Conservation (phyloP, 2,113 vertebrate species). For the Seriola quinqueradiata region DNA sequence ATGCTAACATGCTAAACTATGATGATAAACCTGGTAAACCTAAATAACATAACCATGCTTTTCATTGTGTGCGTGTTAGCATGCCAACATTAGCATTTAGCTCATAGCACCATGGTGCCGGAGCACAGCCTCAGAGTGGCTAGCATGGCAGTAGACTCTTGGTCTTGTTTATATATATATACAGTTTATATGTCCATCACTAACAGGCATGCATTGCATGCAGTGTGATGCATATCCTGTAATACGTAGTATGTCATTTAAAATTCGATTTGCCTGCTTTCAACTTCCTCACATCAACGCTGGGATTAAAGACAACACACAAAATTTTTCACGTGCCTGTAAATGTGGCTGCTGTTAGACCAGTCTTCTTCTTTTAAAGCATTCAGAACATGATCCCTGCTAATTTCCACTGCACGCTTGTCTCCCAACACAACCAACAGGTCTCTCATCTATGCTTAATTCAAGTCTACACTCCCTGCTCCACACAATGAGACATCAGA, state of each 20-base stretch:
- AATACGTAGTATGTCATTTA: neutral
- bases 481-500: constrained; percentile 70
- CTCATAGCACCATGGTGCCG: neutral
- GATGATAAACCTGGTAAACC: neutral
- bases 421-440: constrained; percentile 48
- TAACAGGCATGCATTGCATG: neutral
- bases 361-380: neutral
- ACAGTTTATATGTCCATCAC: neutral
- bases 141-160: no score
- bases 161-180: neutral
- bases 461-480: constrained; percentile 50
- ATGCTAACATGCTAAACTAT: neutral
- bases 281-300: neutral
- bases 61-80: neutral
- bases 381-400: neutral
- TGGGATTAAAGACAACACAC: neutral
- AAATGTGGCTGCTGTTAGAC: neutral
- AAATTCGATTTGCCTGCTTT: neutral
- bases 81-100: neutral
- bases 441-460: constrained; percentile 20
- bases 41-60: neutral
- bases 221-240: neutral
- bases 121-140: neutral
- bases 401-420: neutral
- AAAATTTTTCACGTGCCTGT: neutral